phyloP scores from a whole-genome alignment of 2,888 invertebrate genomes.

The Anarsia innoxiella region DNA sequence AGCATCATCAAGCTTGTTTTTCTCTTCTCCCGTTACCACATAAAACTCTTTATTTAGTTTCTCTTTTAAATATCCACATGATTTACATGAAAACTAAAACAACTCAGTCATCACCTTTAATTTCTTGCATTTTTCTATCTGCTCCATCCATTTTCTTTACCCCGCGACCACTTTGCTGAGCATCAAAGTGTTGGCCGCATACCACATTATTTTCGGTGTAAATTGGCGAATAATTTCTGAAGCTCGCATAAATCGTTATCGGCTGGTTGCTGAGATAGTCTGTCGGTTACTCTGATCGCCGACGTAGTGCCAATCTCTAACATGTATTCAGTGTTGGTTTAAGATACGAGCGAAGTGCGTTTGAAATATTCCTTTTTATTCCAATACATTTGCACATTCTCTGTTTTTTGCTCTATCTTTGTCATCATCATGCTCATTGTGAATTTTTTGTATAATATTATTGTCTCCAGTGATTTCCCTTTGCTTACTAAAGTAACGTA shows the following conservation, averaged over 20 bases:
- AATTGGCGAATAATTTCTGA: constrained; percentile 29
- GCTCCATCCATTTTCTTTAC: background rate
- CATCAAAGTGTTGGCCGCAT: constrained; percentile 19
- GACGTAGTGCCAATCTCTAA: constrained; percentile 7
- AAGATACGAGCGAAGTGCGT: no score
- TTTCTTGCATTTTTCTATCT: background rate
- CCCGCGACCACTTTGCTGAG: background rate
- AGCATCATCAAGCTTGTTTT: no score
- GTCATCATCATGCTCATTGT: no score
- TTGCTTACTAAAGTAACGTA: no score
- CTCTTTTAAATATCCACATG: no score
- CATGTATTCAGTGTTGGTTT: background rate
- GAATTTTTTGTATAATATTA: no score
- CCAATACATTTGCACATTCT: no score
- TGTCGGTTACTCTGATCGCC: constrained; percentile 16
- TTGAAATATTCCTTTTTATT: no score
- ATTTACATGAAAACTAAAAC: background rate
- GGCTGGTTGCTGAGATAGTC: constrained; percentile 20
- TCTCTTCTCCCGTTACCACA: no score
- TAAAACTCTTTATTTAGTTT: no score
- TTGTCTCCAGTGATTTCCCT: no score
- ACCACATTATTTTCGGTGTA: constrained; percentile 29
- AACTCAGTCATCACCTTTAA: background rate
- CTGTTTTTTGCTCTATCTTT: no score
- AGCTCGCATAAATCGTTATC: constrained; percentile 25